Evolutionary conservation across 2,888 invertebrate genomes (phyloP), one percentile per base, ranked within the genome.

Genomic region (Troides aeacus): DNA sequence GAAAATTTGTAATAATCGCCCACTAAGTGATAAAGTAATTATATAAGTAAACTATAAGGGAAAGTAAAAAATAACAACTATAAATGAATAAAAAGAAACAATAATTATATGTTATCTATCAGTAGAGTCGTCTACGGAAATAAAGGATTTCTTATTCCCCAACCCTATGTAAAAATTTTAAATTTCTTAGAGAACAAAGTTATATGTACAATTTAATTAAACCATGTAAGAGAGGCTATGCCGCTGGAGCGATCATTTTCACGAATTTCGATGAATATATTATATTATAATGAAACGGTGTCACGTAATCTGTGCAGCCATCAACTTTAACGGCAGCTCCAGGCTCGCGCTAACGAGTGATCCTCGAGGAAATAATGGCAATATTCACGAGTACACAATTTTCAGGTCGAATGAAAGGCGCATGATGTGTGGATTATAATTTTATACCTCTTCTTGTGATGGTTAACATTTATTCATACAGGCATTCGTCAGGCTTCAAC

Each of bases 191-290:
- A n/a, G 53, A 7, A 53, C n/a, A 53, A 53, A 53, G n/a, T 53
- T 5, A 53, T n/a, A 53, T n/a, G 53, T 53, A 15, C 17, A 15
- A 53, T n/a, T 53, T 53, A 53, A 53, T 53, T 53, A 53, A 53
- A 8, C n/a, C 53, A 8, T n/a, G 18, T 53, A 53, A n/a, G 7
- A 53, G 53, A 53, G 53, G n/a, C 53, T 8, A 0, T n/a, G 53
- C n/a, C 53, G 53, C 8, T 6, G 18, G 18, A 6, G 53, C n/a
- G 53, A 53, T 53, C 53, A 53, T 53, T 53, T 53, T 53, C 53
- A 53, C 39, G 60, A 70, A 70, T 79, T 83, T 82, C 79, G 79
- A 82, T 81, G 79, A 84, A 84, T 83, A 80, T 72, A 70, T 75
- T 72, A 70, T 68, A 69, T 66, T 69, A 69, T 72, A 74, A 76